A percentile compares a stretch with the other conserved stretches of the same genome.
Conservation (phyloP, 2,797 vertebrate genomes). For the Poeciliopsis gracilis region DNA sequence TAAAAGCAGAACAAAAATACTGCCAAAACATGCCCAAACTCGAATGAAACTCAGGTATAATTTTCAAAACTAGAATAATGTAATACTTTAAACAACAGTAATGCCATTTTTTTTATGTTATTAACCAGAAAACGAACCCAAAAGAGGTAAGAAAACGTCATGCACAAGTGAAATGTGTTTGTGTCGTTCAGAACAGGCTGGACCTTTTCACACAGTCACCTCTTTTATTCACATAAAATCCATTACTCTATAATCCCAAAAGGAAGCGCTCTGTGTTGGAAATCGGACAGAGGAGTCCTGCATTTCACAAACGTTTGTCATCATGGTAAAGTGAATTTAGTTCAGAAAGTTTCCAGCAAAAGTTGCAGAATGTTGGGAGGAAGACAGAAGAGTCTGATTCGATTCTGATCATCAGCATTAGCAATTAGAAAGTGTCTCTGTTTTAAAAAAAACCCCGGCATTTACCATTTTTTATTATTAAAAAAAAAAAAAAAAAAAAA, state of each 20-base stretch:
- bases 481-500: no score
- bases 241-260: constrained; percentile 8
- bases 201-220: constrained; percentile 32
- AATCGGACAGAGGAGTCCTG: constrained; percentile 22
- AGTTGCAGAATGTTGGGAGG: not conserved
- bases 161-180: constrained; percentile 67
- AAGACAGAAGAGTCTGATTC: not conserved
- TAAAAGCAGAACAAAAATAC: constrained; percentile 51
- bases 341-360: not conserved
- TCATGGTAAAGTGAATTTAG: not conserved
- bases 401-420: not conserved
- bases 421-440: not conserved
- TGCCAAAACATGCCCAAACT: constrained; percentile 39
- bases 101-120: constrained; percentile 64
- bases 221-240: constrained; percentile 15
- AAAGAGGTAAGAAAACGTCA: constrained; percentile 75
- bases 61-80: constrained; percentile 67
- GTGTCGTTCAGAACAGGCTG: constrained; percentile 20
- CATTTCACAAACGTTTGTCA: no score
- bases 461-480: no score
- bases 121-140: constrained; percentile 55
- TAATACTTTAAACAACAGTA: constrained; percentile 70
- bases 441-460: not conserved
- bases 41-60: constrained; percentile 53
- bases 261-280: constrained; percentile 25